A percentile compares a stretch with the other conserved stretches of the same genome.
These are phyloP conservation scores for Propithecus perrieri DNA, from an alignment of 2,797 vertebrate genomes.

Conservation along the genomic window DNA sequence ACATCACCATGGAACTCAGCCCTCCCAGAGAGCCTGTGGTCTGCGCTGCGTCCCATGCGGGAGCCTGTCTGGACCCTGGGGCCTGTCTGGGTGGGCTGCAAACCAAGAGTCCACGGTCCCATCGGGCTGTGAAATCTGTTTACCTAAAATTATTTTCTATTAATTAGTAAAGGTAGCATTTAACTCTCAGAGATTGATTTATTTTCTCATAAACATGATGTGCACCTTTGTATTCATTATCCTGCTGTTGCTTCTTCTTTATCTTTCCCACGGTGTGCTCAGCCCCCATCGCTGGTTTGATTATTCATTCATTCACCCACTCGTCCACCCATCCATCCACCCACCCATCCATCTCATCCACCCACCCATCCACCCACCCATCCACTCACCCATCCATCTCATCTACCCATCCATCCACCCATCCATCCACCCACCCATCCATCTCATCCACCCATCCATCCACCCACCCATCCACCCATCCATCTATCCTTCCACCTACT, in stretches of 20 bases:
- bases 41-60: accelerated
- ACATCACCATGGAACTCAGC: not conserved
- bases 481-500: too few species aligned
- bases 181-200: not conserved
- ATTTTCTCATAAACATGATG: too few species aligned
- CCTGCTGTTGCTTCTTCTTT: not conserved
- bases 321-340: too few species aligned
- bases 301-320: not conserved
- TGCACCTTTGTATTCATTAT: not conserved
- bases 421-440: too few species aligned
- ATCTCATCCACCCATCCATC: too few species aligned
- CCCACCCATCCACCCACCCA: too few species aligned
- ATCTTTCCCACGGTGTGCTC: not conserved
- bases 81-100: too few species aligned
- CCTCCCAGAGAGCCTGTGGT: not conserved
- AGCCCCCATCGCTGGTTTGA: too few species aligned
- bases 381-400: too few species aligned
- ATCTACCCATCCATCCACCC: too few species aligned
- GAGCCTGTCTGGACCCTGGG: not conserved
- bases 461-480: too few species aligned
- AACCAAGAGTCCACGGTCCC: not conserved
- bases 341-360: not conserved
- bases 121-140: not conserved
- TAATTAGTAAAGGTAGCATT: not conserved
- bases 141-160: not conserved